phyloP scores from a whole-genome alignment of 2,113 vertebrate species.

The Zosterops hypoxanthus region DNA sequence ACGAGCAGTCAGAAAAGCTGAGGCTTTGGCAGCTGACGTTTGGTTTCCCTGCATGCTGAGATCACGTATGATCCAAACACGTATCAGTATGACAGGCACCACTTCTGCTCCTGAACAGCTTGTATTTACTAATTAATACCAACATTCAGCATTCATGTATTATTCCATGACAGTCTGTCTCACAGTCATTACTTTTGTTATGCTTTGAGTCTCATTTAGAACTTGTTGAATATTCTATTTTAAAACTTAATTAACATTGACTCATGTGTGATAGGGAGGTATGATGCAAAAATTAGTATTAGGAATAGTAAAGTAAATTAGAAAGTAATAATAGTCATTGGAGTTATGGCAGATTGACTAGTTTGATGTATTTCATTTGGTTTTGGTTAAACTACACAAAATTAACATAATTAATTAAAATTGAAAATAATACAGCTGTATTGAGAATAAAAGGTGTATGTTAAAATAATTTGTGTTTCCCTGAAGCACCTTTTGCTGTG shows the following conservation, averaged over 20 bases:
- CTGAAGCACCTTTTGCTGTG: background rate
- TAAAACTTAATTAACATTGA: background rate
- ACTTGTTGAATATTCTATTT: background rate
- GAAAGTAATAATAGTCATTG: background rate
- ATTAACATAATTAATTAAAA: background rate
- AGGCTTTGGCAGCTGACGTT: background rate
- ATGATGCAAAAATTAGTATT: background rate
- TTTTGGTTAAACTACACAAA: background rate
- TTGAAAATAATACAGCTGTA: background rate
- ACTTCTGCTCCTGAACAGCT: constrained; percentile 5
- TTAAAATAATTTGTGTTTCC: background rate
- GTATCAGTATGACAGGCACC: background rate
- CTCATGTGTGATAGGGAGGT: background rate
- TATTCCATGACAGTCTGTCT: background rate
- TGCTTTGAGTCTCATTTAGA: background rate
- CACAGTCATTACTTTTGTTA: background rate
- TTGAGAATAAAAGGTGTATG: background rate
- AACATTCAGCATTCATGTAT: background rate
- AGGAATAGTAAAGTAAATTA: background rate
- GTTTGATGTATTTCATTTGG: background rate
- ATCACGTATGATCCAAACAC: background rate
- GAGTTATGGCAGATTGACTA: background rate
- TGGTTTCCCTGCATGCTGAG: background rate
- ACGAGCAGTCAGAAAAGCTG: background rate
- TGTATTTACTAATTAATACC: constrained; percentile 27